These are phyloP conservation scores for Brachionus plicatilis DNA, from an alignment of 1,140 invertebrate genomes.

Conservation along the genomic window DNA sequence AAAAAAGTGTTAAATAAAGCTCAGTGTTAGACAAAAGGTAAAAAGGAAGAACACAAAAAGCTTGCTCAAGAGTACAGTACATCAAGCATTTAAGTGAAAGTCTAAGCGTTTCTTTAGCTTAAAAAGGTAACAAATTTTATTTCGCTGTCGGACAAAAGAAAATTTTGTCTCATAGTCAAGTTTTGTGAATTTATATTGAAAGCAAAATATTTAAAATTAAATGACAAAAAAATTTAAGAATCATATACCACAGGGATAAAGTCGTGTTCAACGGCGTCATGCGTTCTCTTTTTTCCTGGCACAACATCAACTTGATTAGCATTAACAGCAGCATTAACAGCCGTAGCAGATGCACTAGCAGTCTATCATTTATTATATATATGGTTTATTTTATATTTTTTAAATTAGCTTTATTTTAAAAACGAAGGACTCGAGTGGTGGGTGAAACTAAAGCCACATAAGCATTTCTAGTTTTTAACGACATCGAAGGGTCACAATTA, in stretches of 20 bases:
- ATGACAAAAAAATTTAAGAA: slow-evolving; percentile 6
- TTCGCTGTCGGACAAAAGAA: neutral
- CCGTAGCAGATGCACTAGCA: slow-evolving; percentile 40
- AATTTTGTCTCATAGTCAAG: neutral
- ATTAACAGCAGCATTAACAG: slow-evolving; percentile 21
- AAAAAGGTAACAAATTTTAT: neutral
- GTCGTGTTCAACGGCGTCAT: slow-evolving; percentile 39
- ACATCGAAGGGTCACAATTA: neutral
- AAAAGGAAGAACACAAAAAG: neutral
- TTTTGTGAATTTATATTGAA: neutral
- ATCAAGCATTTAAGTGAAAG: neutral
- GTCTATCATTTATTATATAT: neutral
- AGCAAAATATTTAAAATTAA: slow-evolving; percentile 39
- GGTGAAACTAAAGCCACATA: slow-evolving; percentile 12
- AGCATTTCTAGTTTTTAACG: slow-evolving; percentile 7
- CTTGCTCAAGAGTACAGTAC: neutral
- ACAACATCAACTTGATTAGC: slow-evolving; percentile 40
- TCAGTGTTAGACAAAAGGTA: neutral
- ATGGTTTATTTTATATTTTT: neutral
- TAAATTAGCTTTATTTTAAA: neutral
- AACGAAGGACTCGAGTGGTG: neutral
- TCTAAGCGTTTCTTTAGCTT: neutral
- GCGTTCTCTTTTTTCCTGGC: slow-evolving; percentile 37
- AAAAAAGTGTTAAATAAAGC: neutral
- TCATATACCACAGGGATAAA: slow-evolving; percentile 38